Base-by-base conservation (phyloP, 1,140 invertebrate genomes). In the Meteorus sp. region DNA sequence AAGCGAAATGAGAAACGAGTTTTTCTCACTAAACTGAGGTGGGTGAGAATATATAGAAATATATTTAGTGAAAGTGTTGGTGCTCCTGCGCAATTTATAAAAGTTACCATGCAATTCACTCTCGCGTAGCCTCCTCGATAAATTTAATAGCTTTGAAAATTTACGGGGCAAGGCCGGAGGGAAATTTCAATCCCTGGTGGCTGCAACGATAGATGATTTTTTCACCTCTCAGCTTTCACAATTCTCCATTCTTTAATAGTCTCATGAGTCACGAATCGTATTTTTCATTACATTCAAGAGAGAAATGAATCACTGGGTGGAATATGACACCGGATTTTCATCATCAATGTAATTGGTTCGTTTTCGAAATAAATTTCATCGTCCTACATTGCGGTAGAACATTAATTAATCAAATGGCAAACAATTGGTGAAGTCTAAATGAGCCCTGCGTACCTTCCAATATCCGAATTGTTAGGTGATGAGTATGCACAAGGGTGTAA, bases 81-180 rank as follows among this genome's bases (percentile, higher is more conserved):
- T 22, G 19, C 2, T 39, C 5, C 13, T 13, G 4, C 35, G n/a
- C 52, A 37, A 55, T 55, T 55, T 43, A 55, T 55, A 43, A 55
- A 55, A 55, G 37, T 55, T 55, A 43, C 20, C 9, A 29, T 27
- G 39, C 9, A n/a, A 44, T 15, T 17, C 31, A 39, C 31, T 29
- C 48, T 51, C 48, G 20, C n/a, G 35, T 17, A 9, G 15, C 3
- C 11, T 9, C 41, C 19, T 44, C 52, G 52, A 55, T 55, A 55
- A 55, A 55, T 55, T 55, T 55, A 55, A 55, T 55, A 55, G 23
- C 37, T 29, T 43, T 25, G 37, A 55, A 43, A 55, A 55, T 55
- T 55, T 55, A 55, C 37, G 25, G 52, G 52, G 37, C 37, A 15
- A 39, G 11, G 17, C 48, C 27, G 29, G 35, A 51, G 52, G 52